phyloP scores from a whole-genome alignment of 1,140 invertebrate species.

The Macrotrachela quadricornifera region DNA sequence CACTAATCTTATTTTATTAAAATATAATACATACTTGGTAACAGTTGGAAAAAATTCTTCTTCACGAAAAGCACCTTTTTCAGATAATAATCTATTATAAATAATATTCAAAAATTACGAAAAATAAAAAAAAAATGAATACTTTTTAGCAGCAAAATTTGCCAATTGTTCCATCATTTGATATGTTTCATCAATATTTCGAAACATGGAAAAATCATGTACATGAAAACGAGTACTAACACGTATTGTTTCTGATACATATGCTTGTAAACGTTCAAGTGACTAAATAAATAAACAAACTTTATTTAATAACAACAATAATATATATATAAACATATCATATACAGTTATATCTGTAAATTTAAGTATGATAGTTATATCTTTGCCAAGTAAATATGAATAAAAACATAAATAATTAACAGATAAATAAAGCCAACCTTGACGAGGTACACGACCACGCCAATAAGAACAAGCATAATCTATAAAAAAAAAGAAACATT shows the following conservation, averaged over 20 bases:
- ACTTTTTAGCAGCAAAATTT: conserved; percentile 86
- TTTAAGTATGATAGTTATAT: conserved; percentile 62
- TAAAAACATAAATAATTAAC: conserved; percentile 88
- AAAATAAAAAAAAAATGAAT: conserved; percentile 13
- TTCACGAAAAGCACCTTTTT: conserved; percentile 54
- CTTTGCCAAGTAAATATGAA: conserved; percentile 69
- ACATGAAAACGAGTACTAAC: not conserved
- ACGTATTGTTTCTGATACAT: not conserved
- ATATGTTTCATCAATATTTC: conserved; percentile 68
- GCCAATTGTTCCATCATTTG: conserved; percentile 75
- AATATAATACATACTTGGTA: conserved; percentile 37
- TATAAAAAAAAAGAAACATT: conserved; percentile 16
- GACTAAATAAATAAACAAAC: not conserved
- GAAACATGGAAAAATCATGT: conserved; percentile 47
- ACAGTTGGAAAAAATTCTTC: conserved; percentile 59
- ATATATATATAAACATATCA: not conserved
- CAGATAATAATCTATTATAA: conserved; percentile 45
- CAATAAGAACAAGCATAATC: conserved; percentile 55
- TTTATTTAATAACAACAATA: not conserved
- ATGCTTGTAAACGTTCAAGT: not conserved
- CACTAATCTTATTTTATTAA: not conserved
- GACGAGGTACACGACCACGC: conserved; percentile 67
- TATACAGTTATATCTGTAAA: conserved; percentile 38
- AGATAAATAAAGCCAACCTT: conserved; percentile 86
- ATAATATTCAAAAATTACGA: not conserved